phyloP scores from a whole-genome alignment of 1,140 invertebrate genomes.

The Venturia canescens region DNA sequence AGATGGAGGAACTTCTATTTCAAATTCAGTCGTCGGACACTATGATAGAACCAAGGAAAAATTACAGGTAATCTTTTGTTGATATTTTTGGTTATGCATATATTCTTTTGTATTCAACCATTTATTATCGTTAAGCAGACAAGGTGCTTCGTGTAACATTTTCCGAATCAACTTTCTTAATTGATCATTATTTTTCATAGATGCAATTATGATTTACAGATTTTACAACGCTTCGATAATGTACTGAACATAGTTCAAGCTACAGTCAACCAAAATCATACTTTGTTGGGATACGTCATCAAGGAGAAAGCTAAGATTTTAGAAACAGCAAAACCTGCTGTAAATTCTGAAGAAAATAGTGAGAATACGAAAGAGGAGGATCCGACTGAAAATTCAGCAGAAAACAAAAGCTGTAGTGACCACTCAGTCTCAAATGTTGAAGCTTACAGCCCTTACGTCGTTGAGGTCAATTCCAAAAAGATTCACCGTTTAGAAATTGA shows the following conservation, averaged over 20 bases:
- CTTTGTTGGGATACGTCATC: constrained; percentile 82
- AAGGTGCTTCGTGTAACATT: too few species aligned
- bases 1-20: constrained; percentile 62
- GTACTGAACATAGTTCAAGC: constrained; percentile 85
- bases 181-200: neutral
- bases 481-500: constrained; percentile 77
- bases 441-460: constrained; percentile 77
- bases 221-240: constrained; percentile 81
- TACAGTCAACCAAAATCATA: constrained; percentile 83
- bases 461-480: constrained; percentile 79
- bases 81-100: neutral
- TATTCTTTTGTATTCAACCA: neutral
- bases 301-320: constrained; percentile 70
- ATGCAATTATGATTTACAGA: constrained; percentile 68
- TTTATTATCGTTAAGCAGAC: too few species aligned
- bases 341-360: constrained; percentile 51
- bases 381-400: constrained; percentile 42
- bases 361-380: constrained; percentile 50
- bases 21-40: constrained; percentile 69
- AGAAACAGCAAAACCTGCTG: constrained; percentile 43
- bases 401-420: constrained; percentile 35
- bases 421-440: constrained; percentile 50
- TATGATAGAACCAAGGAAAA: constrained; percentile 69
- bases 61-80: constrained; percentile 62
- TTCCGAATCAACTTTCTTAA: neutral